phyloP scores from a whole-genome alignment of 2,113 vertebrate genomes.

The Acanthisitta chloris region DNA sequence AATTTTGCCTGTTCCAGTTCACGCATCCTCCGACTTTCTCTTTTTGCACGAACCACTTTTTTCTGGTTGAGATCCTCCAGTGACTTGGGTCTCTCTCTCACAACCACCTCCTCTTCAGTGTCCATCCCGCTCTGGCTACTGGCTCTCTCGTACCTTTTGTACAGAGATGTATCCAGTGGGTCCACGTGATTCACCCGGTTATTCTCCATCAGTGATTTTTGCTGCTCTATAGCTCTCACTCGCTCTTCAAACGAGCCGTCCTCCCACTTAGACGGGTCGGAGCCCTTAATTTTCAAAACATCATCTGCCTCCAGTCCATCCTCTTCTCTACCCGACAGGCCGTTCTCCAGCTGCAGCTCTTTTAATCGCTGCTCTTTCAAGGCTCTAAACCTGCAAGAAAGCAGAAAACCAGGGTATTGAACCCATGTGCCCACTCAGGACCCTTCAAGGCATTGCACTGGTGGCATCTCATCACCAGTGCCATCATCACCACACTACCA shows the following conservation, averaged over 20 bases:
- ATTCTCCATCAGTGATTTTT: slow-evolving; percentile 57
- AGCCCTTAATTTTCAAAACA: slow-evolving; percentile 74
- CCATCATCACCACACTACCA: neutral
- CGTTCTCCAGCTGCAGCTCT: slow-evolving; percentile 75
- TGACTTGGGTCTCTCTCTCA: slow-evolving; percentile 82
- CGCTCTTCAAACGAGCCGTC: slow-evolving; percentile 78
- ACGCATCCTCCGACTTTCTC: slow-evolving; percentile 92
- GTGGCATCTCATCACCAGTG: neutral
- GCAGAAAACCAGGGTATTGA: neutral
- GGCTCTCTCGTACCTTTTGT: slow-evolving; percentile 64
- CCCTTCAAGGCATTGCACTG: neutral
- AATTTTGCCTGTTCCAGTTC: slow-evolving; percentile 96
- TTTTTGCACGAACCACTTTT: slow-evolving; percentile 87
- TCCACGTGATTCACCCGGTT: slow-evolving; percentile 43
- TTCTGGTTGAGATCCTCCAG: slow-evolving; percentile 88
- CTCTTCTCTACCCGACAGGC: slow-evolving; percentile 49
- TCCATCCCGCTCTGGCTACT: slow-evolving; percentile 70
- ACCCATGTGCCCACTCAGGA: rapidly evolving
- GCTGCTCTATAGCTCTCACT: slow-evolving; percentile 70
- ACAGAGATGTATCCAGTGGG: slow-evolving; percentile 29
- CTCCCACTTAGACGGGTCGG: slow-evolving; percentile 86
- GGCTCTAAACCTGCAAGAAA: slow-evolving; percentile 77
- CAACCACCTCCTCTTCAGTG: slow-evolving; percentile 67
- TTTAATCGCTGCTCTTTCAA: slow-evolving; percentile 77
- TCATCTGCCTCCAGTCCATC: slow-evolving; percentile 50